Conservation (phyloP, 2,888 invertebrate species). For the Subacronicta megacephala region DNA sequence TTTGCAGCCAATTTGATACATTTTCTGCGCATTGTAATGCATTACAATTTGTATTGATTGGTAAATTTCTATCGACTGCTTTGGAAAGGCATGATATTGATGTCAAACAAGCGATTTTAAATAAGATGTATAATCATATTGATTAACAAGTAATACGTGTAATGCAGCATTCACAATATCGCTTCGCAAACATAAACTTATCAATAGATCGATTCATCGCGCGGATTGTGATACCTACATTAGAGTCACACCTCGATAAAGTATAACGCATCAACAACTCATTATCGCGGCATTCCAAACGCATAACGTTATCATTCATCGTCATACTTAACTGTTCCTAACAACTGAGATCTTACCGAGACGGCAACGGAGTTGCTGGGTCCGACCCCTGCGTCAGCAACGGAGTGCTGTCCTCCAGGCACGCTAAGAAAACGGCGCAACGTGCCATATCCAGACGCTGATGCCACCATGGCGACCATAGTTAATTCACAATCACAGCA, state of each 20-base stretch:
- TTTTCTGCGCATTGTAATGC: conserved; percentile 22
- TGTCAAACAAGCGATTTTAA: conserved; percentile 20
- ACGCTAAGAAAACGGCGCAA: conserved; percentile 87
- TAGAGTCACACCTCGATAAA: conserved; percentile 65
- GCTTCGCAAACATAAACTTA: conserved; percentile 58
- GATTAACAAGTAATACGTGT: conserved; percentile 33
- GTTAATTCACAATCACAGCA: conserved; percentile 75
- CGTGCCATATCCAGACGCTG: conserved; percentile 87
- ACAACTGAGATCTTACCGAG: conserved; percentile 77
- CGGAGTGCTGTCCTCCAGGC: conserved; percentile 79
- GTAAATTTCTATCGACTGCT: conserved; percentile 6
- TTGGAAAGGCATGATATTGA: conserved; percentile 15
- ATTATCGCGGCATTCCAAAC: conserved; percentile 74
- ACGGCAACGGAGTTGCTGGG: conserved; percentile 83
- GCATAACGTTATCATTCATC: conserved; percentile 67
- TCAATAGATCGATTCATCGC: conserved; percentile 58
- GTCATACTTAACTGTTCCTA: conserved; percentile 49
- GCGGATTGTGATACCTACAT: conserved; percentile 43
- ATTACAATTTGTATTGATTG: conserved; percentile 11
- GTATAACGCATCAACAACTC: conserved; percentile 60
- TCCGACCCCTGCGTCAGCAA: conserved; percentile 70
- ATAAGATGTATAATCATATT: conserved; percentile 25
- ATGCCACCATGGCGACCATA: conserved; percentile 88
- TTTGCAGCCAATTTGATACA: conserved; percentile 16
- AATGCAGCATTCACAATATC: conserved; percentile 59